phyloP scores from a whole-genome alignment of 2,888 invertebrate genomes.

The Mimas tiliae region DNA sequence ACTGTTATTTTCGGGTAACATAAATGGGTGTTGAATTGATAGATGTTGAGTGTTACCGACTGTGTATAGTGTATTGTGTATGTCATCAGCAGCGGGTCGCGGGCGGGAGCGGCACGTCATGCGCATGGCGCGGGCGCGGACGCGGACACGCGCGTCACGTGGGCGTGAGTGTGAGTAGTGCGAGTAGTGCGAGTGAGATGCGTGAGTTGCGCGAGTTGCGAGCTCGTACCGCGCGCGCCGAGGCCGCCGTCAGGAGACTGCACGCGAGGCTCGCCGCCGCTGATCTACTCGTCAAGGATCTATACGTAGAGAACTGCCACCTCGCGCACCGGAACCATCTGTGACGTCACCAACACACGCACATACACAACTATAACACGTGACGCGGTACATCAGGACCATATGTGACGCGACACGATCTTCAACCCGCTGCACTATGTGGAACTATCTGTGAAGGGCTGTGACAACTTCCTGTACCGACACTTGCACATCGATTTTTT shows the following conservation, averaged over 20 bases:
- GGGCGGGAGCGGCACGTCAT: no score
- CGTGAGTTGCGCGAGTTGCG: slow-evolving; percentile 76
- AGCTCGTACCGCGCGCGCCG: slow-evolving; percentile 75
- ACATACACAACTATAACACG: not conserved
- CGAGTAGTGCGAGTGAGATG: slow-evolving; percentile 33
- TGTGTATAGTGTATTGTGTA: not conserved
- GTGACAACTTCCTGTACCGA: no score
- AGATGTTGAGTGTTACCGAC: no score
- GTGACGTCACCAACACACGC: slow-evolving; percentile 36
- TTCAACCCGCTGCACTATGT: no score
- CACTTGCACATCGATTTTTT: no score
- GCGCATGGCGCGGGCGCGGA: no score
- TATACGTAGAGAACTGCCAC: slow-evolving; percentile 94
- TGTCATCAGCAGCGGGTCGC: not conserved
- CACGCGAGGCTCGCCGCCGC: slow-evolving; percentile 88
- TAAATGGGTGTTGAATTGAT: no score
- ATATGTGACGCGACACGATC: no score
- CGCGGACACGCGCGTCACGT: not conserved
- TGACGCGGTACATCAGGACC: no score
- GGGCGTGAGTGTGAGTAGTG: slow-evolving; percentile 29
- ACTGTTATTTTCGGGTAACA: no score
- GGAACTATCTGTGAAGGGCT: no score
- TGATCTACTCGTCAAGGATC: slow-evolving; percentile 91
- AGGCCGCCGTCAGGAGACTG: slow-evolving; percentile 70
- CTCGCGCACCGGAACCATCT: slow-evolving; percentile 66